phyloP scores from a whole-genome alignment of 1,140 invertebrate genomes.

The Lucilia cuprina region DNA sequence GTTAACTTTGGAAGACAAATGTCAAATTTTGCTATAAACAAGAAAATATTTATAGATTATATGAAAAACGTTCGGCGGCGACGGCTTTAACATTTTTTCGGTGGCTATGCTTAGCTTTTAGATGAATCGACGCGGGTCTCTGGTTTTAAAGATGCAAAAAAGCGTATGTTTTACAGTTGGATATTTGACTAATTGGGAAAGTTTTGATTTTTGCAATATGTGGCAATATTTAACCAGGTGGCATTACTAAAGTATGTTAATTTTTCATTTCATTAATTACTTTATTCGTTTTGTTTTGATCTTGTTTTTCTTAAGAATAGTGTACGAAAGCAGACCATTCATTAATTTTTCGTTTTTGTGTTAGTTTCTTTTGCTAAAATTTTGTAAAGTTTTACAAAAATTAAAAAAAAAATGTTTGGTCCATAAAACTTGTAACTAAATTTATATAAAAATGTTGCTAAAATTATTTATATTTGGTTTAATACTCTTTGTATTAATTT shows the following conservation, averaged over 20 bases:
- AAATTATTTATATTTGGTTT: conserved; percentile 49
- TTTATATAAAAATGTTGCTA: conserved; percentile 46
- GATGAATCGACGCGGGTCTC: too few species aligned
- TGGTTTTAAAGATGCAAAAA: background rate
- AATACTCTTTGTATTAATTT: conserved; percentile 50
- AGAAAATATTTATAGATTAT: too few species aligned
- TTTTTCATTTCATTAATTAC: background rate
- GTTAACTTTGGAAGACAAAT: too few species aligned
- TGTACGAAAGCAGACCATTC: background rate
- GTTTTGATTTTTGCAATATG: background rate
- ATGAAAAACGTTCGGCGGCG: too few species aligned
- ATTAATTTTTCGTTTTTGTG: background rate
- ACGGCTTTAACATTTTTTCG: too few species aligned
- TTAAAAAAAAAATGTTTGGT: background rate
- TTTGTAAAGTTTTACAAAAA: background rate
- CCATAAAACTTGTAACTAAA: background rate
- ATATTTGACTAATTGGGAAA: background rate
- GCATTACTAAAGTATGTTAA: background rate
- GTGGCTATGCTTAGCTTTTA: too few species aligned
- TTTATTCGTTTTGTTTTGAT: background rate
- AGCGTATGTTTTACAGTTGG: background rate
- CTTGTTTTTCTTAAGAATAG: background rate
- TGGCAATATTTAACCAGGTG: background rate
- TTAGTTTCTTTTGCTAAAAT: background rate
- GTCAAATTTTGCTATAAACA: too few species aligned